phyloP scores from a whole-genome alignment of 2,113 vertebrate species.

The Gopherus evgoodei region DNA sequence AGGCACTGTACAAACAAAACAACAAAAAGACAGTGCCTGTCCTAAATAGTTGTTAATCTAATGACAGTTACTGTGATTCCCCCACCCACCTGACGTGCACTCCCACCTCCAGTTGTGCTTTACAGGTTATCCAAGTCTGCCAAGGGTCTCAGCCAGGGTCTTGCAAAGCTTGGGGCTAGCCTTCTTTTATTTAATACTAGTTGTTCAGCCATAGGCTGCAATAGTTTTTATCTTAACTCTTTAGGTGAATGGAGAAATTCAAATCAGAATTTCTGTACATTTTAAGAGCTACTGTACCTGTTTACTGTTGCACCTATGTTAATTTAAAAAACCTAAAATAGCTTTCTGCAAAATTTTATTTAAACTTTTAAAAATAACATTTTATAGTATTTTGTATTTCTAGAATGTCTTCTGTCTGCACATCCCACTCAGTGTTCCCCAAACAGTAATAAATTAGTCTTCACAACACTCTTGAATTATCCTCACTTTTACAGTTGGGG shows the following conservation, averaged over 20 bases:
- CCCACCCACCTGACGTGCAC: not conserved
- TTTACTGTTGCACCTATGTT: not conserved
- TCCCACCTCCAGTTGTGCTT: not conserved
- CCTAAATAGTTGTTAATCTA: not conserved
- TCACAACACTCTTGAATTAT: no score
- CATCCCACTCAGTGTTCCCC: no score
- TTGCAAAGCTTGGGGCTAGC: not conserved
- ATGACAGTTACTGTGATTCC: not conserved
- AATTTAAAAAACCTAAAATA: not conserved
- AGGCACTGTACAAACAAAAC: not conserved
- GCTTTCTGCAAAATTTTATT: not conserved
- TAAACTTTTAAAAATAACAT: not conserved
- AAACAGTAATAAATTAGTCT: no score
- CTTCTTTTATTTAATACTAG: not conserved
- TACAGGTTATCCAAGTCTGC: not conserved
- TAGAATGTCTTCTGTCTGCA: no score
- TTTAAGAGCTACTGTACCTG: not conserved
- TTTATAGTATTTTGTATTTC: not conserved
- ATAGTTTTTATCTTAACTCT: not conserved
- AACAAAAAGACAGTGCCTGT: not conserved
- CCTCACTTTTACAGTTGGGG: no score
- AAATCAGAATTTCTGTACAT: not conserved
- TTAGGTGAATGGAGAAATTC: not conserved
- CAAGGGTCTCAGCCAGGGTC: fast-evolving
- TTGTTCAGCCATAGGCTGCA: not conserved